A percentile compares a stretch with the other conserved stretches of the same genome.
phyloP scores from a whole-genome alignment of 2,113 vertebrate species.

The Uria lomvia region DNA sequence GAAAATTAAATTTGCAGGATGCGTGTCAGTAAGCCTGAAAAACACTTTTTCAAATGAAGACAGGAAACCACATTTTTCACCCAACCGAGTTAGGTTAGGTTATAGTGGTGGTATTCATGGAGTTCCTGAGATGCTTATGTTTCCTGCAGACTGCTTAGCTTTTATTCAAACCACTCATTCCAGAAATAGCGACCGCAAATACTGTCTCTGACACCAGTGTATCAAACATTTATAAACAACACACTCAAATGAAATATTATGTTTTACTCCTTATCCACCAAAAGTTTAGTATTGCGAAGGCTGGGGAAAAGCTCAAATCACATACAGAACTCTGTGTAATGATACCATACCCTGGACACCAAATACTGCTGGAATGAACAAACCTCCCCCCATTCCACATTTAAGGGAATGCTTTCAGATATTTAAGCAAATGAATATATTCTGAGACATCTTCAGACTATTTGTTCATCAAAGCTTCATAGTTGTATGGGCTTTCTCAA shows the following conservation, averaged over 20 bases:
- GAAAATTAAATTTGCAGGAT: conserved; percentile 76
- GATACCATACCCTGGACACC: neutral
- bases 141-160: neutral
- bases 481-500: neutral
- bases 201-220: neutral
- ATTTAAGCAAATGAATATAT: neutral
- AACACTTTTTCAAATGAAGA: conserved; percentile 32
- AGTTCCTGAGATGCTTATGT: conserved; percentile 8
- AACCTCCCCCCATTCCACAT: neutral
- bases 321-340: neutral
- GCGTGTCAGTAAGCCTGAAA: conserved; percentile 65
- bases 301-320: neutral
- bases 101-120: conserved; percentile 16
- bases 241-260: neutral
- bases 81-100: conserved; percentile 1
- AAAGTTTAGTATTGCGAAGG: neutral
- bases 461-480: neutral
- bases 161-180: conserved; percentile 13
- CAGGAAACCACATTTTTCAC: conserved; percentile 63
- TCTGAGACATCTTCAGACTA: neutral
- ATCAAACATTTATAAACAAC: neutral
- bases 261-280: neutral
- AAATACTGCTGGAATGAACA: neutral
- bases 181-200: neutral
- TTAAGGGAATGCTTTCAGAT: neutral